Evolutionary conservation across 2,797 vertebrate genomes (phyloP).

Genomic region (Podargus strigoides): DNA sequence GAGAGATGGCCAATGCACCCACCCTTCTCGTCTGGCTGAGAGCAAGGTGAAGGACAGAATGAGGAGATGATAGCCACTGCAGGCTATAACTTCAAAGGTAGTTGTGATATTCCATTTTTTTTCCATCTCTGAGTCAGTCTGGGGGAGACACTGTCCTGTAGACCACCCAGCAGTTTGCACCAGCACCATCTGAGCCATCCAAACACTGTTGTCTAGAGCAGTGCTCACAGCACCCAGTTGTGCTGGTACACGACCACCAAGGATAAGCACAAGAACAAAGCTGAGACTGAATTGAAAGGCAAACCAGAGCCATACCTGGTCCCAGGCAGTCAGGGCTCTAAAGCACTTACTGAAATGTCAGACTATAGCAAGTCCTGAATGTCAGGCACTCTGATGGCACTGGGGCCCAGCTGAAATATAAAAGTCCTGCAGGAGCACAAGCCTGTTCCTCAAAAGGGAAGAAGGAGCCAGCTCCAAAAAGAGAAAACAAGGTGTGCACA

Average conservation of each 20-base stretch:
- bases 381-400: not conserved
- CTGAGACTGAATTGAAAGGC: not conserved
- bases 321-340: not conserved
- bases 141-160: not conserved
- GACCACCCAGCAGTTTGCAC: not conserved
- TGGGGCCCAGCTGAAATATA: not conserved
- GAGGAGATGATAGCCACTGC: not conserved
- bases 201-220: not conserved
- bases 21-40: not conserved
- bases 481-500: not conserved
- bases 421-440: not conserved
- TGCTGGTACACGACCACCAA: fast-evolving
- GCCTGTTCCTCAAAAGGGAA: not conserved
- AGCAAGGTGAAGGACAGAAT: not conserved
- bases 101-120: not conserved
- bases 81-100: not conserved
- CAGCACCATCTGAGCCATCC: not conserved
- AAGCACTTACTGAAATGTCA: not conserved
- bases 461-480: not conserved
- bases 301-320: not conserved
- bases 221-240: not conserved
- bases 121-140: not conserved
- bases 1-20: not conserved
- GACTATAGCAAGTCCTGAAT: not conserved
- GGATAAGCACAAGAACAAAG: not conserved